A percentile compares a stretch with the other conserved stretches of the same genome.
phyloP scores from a whole-genome alignment of 2,113 vertebrate species.

The Seriola dumerili region DNA sequence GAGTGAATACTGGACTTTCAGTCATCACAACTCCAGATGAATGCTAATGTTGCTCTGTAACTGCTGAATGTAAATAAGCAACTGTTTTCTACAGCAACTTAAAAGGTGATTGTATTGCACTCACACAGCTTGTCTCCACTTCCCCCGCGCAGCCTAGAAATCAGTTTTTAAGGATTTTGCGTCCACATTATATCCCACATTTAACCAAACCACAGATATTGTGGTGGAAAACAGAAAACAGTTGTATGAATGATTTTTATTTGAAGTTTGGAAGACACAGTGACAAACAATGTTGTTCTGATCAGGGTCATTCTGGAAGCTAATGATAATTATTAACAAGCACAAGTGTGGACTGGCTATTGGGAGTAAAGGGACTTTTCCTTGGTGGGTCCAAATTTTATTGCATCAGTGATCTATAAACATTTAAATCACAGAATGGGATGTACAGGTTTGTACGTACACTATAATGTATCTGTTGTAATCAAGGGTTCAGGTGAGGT shows the following conservation, averaged over 20 bases:
- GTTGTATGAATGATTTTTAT: not conserved
- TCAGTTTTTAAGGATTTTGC: not conserved
- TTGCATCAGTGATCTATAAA: too few relatives aligned
- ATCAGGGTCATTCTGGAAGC: not conserved
- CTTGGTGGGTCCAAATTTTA: too few relatives aligned
- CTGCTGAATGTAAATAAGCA: not conserved
- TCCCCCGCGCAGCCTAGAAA: not conserved
- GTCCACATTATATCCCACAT: not conserved
- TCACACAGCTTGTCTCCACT: not conserved
- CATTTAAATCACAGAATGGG: too few relatives aligned
- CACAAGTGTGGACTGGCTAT: too few relatives aligned
- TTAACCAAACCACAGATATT: not conserved
- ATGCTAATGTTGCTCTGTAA: not conserved
- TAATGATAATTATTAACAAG: not conserved
- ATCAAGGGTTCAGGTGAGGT: too few relatives aligned
- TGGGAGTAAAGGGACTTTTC: too few relatives aligned
- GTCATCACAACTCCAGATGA: not conserved
- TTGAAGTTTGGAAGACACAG: not conserved
- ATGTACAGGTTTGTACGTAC: too few relatives aligned
- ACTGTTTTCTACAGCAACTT: not conserved
- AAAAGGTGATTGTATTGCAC: not conserved
- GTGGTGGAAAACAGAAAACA: not conserved
- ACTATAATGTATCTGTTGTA: too few relatives aligned
- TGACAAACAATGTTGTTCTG: not conserved
- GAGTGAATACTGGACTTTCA: not conserved